These are phyloP conservation scores for Platygyra sinensis DNA, from an alignment of 64 coral and sea anemone genomes.

Conservation along the genomic window DNA sequence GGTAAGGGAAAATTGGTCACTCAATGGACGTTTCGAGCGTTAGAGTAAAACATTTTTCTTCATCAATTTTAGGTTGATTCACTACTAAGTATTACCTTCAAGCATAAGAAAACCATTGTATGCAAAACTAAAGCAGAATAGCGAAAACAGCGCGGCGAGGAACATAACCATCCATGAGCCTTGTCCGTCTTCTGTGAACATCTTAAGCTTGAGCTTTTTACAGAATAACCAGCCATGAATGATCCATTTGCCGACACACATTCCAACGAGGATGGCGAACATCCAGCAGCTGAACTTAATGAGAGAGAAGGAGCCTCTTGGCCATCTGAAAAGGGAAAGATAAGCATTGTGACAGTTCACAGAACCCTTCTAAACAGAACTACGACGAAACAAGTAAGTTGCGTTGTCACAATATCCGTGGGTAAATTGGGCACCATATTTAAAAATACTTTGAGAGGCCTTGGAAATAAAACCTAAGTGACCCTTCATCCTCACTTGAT, in stretches of 20 bases:
- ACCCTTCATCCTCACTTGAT: too few species aligned
- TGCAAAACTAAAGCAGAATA: constrained; percentile 78
- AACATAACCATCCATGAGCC: constrained; percentile 97
- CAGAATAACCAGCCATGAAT: constrained; percentile 85
- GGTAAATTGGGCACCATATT: too few species aligned
- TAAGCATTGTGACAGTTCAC: background rate
- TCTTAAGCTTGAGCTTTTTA: constrained; percentile 76
- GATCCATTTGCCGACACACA: constrained; percentile 78
- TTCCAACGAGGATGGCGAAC: constrained; percentile 65
- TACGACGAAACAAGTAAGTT: too few species aligned
- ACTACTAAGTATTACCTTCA: constrained; percentile 28
- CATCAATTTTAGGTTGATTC: too few species aligned
- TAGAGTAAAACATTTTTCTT: too few species aligned
- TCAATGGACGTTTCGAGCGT: too few species aligned
- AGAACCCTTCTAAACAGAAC: too few species aligned
- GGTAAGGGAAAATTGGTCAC: too few species aligned
- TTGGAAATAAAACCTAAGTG: too few species aligned
- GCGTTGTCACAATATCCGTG: too few species aligned
- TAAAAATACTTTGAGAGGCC: too few species aligned
- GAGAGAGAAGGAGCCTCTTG: constrained; percentile 61
- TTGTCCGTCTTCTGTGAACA: constrained; percentile 88
- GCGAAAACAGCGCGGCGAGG: constrained; percentile 63
- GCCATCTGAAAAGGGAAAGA: constrained; percentile 54
- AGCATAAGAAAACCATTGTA: constrained; percentile 74
- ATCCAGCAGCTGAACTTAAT: constrained; percentile 70